Evolutionary conservation across 2,888 invertebrate species (phyloP).

Genomic region (Tinea trinotella): DNA sequence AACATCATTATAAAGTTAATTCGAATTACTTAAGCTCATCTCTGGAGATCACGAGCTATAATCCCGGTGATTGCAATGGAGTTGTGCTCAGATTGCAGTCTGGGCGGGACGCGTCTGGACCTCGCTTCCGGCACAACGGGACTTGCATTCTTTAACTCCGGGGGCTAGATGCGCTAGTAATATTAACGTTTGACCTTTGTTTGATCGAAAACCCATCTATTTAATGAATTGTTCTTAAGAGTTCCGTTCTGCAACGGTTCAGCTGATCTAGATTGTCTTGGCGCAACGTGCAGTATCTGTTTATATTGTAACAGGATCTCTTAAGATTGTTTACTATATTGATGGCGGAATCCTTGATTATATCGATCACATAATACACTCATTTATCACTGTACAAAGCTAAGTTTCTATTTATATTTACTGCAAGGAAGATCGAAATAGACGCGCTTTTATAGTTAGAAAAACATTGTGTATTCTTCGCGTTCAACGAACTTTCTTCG

Average conservation of each 20-base stretch:
- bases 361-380: slow-evolving; percentile 2
- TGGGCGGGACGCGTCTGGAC: slow-evolving; percentile 26
- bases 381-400: not conserved
- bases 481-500: slow-evolving; percentile 2
- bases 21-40: slow-evolving; percentile 39
- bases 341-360: not conserved
- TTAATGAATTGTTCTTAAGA: slow-evolving; percentile 8
- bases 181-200: slow-evolving; percentile 15
- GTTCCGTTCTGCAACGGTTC: slow-evolving; percentile 15
- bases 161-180: slow-evolving; percentile 13
- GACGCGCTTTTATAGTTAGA: not conserved
- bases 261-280: not conserved
- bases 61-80: slow-evolving; percentile 41
- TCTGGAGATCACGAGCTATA: slow-evolving; percentile 30
- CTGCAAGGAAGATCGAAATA: not conserved
- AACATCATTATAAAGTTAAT: slow-evolving; percentile 41
- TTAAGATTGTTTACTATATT: not conserved
- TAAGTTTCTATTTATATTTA: not conserved
- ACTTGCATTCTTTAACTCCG: slow-evolving; percentile 23
- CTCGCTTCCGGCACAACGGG: slow-evolving; percentile 43
- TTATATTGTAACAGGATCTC: not conserved
- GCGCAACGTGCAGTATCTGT: not conserved
- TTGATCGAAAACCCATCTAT: slow-evolving; percentile 12
- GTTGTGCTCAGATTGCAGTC: slow-evolving; percentile 33
- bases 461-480: slow-evolving; percentile 1